phyloP scores from a whole-genome alignment of 2,797 vertebrate genomes.

The Crax fasciolata region DNA sequence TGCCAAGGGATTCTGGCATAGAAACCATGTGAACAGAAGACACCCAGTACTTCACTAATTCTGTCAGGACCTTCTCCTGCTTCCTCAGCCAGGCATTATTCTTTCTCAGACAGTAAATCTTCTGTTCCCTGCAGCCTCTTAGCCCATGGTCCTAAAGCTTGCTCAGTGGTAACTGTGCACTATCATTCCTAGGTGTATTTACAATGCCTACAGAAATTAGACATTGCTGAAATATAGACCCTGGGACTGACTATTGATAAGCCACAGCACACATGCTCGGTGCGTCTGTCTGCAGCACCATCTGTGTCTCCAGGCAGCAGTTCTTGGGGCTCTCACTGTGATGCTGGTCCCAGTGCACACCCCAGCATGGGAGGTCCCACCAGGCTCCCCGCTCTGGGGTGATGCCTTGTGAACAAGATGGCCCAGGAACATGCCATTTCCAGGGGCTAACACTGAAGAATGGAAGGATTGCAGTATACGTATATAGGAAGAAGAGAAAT shows the following conservation, averaged over 20 bases:
- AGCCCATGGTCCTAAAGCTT: background rate
- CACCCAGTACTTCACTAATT: background rate
- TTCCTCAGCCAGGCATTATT: background rate
- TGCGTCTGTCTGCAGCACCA: background rate
- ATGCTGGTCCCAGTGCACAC: background rate
- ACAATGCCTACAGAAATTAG: background rate
- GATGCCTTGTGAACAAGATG: background rate
- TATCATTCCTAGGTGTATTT: fast-evolving
- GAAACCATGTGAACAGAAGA: background rate
- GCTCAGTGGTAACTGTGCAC: fast-evolving
- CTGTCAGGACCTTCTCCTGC: background rate
- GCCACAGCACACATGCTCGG: background rate
- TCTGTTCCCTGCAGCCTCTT: background rate
- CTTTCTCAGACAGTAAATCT: background rate
- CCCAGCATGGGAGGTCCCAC: fast-evolving
- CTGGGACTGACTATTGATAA: background rate
- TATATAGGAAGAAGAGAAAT: background rate
- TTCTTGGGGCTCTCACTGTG: background rate
- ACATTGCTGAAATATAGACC: background rate
- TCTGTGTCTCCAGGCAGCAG: background rate
- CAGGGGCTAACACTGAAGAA: background rate
- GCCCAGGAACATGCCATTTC: background rate
- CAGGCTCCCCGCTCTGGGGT: background rate
- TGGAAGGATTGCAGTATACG: background rate
- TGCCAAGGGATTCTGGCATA: background rate